These are phyloP conservation scores for Rhinoraja longicauda DNA, from an alignment of 2,797 vertebrate genomes.

Conservation along the genomic window DNA sequence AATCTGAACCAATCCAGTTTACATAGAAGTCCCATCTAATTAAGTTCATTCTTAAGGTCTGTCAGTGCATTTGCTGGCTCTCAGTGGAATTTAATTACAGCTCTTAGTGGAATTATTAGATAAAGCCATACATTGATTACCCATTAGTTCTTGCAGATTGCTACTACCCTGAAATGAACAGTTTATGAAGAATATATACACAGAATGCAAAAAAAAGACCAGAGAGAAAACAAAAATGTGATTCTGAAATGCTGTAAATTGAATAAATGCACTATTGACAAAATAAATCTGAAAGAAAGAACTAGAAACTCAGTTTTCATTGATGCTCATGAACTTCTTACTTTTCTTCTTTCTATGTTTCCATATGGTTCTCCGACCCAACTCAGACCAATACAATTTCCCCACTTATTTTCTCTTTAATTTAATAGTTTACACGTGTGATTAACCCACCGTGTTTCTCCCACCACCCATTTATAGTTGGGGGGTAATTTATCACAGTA, in stretches of 20 bases:
- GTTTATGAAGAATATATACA: background rate
- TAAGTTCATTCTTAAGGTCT: background rate
- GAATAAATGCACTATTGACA: background rate
- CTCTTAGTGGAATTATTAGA: background rate
- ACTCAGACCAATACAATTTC: no score
- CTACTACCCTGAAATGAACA: background rate
- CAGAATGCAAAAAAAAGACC: background rate
- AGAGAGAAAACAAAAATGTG: no score
- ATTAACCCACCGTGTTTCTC: no score
- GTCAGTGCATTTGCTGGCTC: background rate
- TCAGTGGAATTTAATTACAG: background rate
- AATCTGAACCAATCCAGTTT: background rate
- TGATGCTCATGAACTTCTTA: background rate
- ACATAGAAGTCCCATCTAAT: background rate
- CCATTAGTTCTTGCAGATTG: background rate
- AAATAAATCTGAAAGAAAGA: background rate
- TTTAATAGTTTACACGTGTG: no score
- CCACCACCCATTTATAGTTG: no score
- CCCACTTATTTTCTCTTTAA: no score
- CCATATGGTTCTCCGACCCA: no score
- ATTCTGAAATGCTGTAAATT: background rate
- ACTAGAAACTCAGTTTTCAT: background rate
- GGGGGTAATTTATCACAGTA: no score
- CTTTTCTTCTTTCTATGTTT: background rate
- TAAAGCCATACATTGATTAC: background rate